These are phyloP conservation scores for Pemphredon lugubris DNA, from an alignment of 2,888 invertebrate genomes.

Conservation along the genomic window DNA sequence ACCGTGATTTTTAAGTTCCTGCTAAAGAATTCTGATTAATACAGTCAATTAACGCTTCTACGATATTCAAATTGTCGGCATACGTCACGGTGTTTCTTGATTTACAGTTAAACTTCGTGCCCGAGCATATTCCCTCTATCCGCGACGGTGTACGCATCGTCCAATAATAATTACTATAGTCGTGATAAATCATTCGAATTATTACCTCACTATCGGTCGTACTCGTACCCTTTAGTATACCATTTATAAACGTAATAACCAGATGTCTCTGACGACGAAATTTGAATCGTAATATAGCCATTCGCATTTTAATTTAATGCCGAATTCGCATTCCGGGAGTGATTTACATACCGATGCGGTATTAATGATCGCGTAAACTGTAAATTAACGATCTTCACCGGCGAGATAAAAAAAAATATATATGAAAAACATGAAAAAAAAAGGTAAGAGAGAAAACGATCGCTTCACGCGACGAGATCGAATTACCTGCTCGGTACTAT, in stretches of 20 bases:
- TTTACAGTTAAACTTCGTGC: constrained; percentile 41
- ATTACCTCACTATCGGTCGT: constrained; percentile 2
- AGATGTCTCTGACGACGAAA: background rate
- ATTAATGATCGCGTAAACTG: background rate
- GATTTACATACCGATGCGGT: background rate
- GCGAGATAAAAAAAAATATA: background rate
- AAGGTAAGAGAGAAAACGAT: no score
- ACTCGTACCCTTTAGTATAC: background rate
- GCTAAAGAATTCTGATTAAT: constrained; percentile 41
- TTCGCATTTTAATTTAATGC: background rate
- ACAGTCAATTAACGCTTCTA: constrained; percentile 47
- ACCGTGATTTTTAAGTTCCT: constrained; percentile 28
- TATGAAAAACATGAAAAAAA: background rate
- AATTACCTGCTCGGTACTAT: constrained; percentile 12
- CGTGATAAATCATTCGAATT: constrained; percentile 8
- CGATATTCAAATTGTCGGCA: constrained; percentile 25
- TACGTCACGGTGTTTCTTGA: constrained; percentile 26
- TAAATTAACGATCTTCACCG: background rate
- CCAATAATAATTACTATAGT: constrained; percentile 15
- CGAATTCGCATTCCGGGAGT: background rate
- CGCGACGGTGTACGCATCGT: constrained; percentile 38
- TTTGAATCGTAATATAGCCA: background rate
- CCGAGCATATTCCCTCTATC: constrained; percentile 15
- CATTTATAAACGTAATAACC: background rate
- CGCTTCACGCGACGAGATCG: no score